Base-by-base conservation (phyloP, 2,797 vertebrate genomes). In the Echeneis naucrates region DNA sequence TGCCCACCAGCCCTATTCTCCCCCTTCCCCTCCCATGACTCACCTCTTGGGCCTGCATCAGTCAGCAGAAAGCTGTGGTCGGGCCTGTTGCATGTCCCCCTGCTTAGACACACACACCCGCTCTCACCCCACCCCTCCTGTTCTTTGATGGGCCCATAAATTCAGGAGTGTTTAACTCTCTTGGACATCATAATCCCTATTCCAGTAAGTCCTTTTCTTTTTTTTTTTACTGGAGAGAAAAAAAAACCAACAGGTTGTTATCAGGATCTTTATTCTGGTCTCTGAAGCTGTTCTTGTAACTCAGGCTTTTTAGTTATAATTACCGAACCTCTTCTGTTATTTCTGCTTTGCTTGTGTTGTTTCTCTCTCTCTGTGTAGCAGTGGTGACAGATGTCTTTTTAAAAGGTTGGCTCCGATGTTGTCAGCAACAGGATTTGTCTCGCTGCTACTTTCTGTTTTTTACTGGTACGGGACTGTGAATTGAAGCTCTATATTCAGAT, bases 131-230 rank as follows among this genome's bases (percentile, higher is more conserved):
- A 37, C 58, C 82, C 77, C 84, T 82, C 68, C 77, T 85, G 82
- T 71, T 87, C 93, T 94, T 95, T 95, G 92, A 95, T 93, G 91
- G 87, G 81, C 91, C 80, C 87, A 92, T 95, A 94, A 95, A 94
- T 94, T 89, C 82, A 82, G 82, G 72, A 56, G 87, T 93, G 92
- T 94, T 95, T 92, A 93, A 92, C 85, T 90, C 80, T 93, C 94
- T 92, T 94, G 91, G 93, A 94, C 91, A 89, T 83, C 81, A 87
- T 93, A 89, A 94, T 92, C 91, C 91, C 75, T 90, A 81, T 95
- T 95, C 94, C 94, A 95, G 94, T 93, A 95, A 95, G 68, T 58
- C 82, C 60, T 58, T 79, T 67, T 74, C 23, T 24, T 72, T 70
- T 65, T 65, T 74, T 82, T 65, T 65, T 74, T 82, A 77, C 77